A percentile compares a stretch with the other conserved stretches of the same genome.
Conservation (phyloP, 2,113 vertebrate species). For the Grus americana region DNA sequence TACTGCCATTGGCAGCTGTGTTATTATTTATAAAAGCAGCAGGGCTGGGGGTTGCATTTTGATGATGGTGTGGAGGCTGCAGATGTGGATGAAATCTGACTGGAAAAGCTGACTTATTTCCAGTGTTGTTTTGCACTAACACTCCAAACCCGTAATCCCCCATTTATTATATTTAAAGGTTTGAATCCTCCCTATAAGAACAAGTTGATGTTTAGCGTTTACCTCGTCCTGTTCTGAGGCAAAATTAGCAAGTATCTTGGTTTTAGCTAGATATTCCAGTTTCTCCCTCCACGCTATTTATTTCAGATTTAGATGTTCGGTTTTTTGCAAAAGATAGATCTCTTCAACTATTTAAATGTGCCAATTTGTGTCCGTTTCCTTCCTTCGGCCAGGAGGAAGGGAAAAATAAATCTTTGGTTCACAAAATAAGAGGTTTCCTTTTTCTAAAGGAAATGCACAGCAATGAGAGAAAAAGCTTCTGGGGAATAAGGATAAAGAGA, state of each 20-base stretch:
- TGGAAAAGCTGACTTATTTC: constrained; percentile 98
- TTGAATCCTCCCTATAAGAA: constrained; percentile 70
- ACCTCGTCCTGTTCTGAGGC: constrained; percentile 50
- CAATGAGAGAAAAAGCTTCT: constrained; percentile 71
- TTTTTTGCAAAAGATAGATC: constrained; percentile 50
- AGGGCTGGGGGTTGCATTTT: constrained; percentile 92
- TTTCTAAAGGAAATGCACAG: constrained; percentile 79
- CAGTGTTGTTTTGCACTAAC: constrained; percentile 98
- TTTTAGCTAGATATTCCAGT: constrained; percentile 69
- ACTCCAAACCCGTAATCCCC: constrained; percentile 99
- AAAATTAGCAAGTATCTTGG: constrained; percentile 60
- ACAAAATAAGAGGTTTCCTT: constrained; percentile 82
- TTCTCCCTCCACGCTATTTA: constrained; percentile 66
- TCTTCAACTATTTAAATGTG: constrained; percentile 64
- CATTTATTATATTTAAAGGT: constrained; percentile 90
- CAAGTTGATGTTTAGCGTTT: constrained; percentile 66
- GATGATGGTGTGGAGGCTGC: constrained; percentile 94
- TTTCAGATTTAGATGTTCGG: constrained; percentile 67
- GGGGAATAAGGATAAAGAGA: constrained; percentile 42
- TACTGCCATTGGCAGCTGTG: constrained; percentile 94
- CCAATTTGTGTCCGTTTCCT: constrained; percentile 72
- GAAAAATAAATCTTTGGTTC: constrained; percentile 85
- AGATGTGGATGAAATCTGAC: constrained; percentile 98
- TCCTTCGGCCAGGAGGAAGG: constrained; percentile 66
- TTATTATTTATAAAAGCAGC: constrained; percentile 96